phyloP scores from a whole-genome alignment of 2,797 vertebrate genomes.

The Eidolon dupreanum region DNA sequence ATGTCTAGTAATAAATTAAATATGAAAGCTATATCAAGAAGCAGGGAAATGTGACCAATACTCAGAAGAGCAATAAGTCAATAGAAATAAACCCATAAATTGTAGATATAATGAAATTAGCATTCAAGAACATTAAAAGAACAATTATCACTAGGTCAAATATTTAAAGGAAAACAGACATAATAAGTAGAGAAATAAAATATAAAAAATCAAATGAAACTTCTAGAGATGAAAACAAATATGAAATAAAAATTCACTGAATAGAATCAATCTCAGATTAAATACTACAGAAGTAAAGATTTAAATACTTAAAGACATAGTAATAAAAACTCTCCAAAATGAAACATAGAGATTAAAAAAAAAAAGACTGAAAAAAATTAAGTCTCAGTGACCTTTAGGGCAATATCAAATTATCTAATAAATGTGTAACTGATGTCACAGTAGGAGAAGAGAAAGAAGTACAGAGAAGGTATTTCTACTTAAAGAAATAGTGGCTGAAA shows the following conservation, averaged over 20 bases:
- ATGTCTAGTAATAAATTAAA: not conserved
- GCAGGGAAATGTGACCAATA: not conserved
- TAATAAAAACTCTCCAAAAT: not conserved
- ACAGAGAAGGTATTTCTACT: not conserved
- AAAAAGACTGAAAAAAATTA: not conserved
- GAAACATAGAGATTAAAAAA: not conserved
- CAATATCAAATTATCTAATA: not conserved
- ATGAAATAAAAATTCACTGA: not conserved
- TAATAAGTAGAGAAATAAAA: not conserved
- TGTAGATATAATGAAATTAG: not conserved
- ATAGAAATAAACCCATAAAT: not conserved
- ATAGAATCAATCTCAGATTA: not conserved
- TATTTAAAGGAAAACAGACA: not conserved
- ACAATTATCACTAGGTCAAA: not conserved
- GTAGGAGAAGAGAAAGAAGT: not conserved
- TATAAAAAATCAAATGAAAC: conserved; percentile 1
- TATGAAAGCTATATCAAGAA: not conserved
- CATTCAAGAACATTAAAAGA: not conserved
- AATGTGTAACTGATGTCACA: not conserved
- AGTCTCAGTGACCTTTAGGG: not conserved
- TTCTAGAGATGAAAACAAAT: not conserved
- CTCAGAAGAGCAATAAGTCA: not conserved
- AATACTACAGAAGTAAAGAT: not conserved
- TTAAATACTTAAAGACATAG: not conserved
- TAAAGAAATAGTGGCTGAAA: not conserved